These are phyloP conservation scores for Erpetoichthys calabaricus DNA, from an alignment of 2,797 vertebrate species.

Conservation along the genomic window DNA sequence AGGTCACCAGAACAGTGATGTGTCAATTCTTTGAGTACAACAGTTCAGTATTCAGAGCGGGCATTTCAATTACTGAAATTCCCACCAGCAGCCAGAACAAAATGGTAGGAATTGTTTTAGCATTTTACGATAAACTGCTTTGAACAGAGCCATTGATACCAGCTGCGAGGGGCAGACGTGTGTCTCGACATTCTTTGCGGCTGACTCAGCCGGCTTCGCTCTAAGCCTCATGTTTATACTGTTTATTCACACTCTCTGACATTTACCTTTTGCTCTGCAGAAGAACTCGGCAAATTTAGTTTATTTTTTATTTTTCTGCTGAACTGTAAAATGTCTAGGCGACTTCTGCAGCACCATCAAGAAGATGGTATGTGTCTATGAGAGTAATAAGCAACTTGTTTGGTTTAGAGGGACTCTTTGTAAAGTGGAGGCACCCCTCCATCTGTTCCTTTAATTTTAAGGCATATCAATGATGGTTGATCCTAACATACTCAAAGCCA, in stretches of 20 bases:
- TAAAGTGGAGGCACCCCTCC: no score
- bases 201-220: slow-evolving; percentile 8
- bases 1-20: no score
- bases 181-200: background rate
- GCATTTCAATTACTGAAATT: background rate
- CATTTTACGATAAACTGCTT: slow-evolving; percentile 1
- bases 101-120: slow-evolving; percentile 1
- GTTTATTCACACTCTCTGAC: slow-evolving; percentile 11
- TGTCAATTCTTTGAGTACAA: no score
- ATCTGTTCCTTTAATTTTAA: no score
- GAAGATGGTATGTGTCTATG: no score
- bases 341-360: no score
- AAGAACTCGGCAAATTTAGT: background rate
- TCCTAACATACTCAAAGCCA: no score
- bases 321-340: no score
- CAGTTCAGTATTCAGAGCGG: no score
- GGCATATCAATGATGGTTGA: no score
- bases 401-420: no score
- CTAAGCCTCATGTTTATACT: slow-evolving; percentile 7
- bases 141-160: background rate
- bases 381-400: no score
- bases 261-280: slow-evolving; percentile 2
- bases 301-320: background rate
- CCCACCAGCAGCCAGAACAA: background rate
- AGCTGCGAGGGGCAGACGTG: slow-evolving; percentile 9